These are phyloP conservation scores for Noctuana brunneofusca DNA, from an alignment of 2,888 invertebrate species.

Conservation along the genomic window DNA sequence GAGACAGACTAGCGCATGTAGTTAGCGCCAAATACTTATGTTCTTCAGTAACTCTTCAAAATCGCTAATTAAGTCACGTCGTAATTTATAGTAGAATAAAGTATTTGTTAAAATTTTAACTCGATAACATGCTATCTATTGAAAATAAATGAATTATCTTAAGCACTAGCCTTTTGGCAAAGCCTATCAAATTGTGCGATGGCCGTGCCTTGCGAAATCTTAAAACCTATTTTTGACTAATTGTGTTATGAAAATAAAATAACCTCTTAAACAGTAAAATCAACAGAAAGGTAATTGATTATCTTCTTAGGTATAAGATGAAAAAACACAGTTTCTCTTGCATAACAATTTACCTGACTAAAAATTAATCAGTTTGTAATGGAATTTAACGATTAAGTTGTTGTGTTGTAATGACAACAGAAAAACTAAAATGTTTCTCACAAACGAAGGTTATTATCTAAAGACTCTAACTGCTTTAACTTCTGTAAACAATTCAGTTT, in stretches of 20 bases:
- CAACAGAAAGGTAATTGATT: neutral
- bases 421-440: neutral
- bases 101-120: no score
- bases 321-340: slow-evolving; percentile 11
- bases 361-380: neutral
- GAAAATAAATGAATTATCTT: no score
- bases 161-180: no score
- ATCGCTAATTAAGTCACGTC: no score
- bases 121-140: no score
- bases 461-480: neutral
- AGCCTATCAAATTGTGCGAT: no score
- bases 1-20: no score
- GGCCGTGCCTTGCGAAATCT: neutral
- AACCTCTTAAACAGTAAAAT: neutral
- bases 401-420: neutral
- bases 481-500: neutral
- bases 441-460: slow-evolving; percentile 5
- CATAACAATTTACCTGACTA: neutral
- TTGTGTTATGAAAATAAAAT: neutral
- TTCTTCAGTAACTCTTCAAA: no score
- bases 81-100: no score
- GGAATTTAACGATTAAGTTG: neutral
- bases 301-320: neutral
- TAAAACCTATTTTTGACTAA: neutral
- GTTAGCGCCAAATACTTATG: no score